These are phyloP conservation scores for Apodemia zela DNA, from an alignment of 2,888 invertebrate genomes.

Conservation along the genomic window DNA sequence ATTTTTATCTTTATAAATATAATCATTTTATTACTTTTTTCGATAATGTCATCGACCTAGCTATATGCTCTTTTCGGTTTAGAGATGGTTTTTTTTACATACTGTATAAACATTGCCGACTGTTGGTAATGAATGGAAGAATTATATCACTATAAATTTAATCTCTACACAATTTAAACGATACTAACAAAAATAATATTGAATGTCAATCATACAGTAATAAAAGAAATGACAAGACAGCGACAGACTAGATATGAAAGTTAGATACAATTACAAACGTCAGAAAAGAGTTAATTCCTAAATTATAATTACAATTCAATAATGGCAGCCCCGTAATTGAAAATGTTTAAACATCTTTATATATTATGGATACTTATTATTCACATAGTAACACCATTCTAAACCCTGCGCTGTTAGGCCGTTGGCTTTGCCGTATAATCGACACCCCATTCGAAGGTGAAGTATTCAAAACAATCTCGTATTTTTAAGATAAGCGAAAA, in stretches of 20 bases:
- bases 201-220: constrained; percentile 36
- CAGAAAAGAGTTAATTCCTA: constrained; percentile 44
- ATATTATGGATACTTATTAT: constrained; percentile 15
- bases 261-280: constrained; percentile 44
- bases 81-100: too few species aligned
- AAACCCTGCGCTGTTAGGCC: constrained; percentile 13
- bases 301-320: constrained; percentile 47
- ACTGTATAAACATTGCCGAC: background rate
- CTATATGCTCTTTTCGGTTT: too few species aligned
- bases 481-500: constrained; percentile 9
- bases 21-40: too few species aligned
- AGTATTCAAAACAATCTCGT: background rate
- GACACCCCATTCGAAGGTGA: constrained; percentile 7
- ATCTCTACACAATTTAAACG: background rate
- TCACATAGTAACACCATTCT: constrained; percentile 15
- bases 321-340: constrained; percentile 49
- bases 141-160: background rate
- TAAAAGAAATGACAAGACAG: constrained; percentile 50
- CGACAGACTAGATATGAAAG: constrained; percentile 69
- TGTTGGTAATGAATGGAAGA: constrained; percentile 2
- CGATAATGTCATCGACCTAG: too few species aligned
- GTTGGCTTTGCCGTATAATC: constrained; percentile 8
- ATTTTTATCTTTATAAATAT: too few species aligned
- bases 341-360: constrained; percentile 13
- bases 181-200: constrained; percentile 31